Base-by-base conservation (phyloP, 64 coral and sea anemone genomes). In the Cladopsammia gracilis region DNA sequence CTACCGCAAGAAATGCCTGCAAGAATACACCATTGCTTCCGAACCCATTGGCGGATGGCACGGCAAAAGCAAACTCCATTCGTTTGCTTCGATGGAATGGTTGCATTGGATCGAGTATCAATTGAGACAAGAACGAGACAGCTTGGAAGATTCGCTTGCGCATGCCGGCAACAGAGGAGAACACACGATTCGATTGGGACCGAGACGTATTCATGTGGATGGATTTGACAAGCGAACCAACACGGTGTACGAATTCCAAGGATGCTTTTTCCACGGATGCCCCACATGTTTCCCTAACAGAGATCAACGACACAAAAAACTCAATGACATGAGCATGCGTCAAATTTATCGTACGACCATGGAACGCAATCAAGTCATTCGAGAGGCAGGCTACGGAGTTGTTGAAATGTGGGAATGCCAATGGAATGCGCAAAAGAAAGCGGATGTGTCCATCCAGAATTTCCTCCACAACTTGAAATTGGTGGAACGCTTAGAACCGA, bases 181-280 rank as follows among this genome's bases (percentile, higher is more conserved):
- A 4, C 22, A 47, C 1, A 7, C 4, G 0, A 10, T 45, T 43
- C 25, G 11, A 6, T 0, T 20, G 10, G 51, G 20, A 3, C 0
- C 6, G 3, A 4, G 20, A 1, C 7, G 2, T 7, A 56, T 44
- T 18, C 15, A 52, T 0, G 51, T 86, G 13, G 80, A 84, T 19
- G 79, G 90, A 1, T 92, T 1, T n/a, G 18, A 51, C 4, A 0
- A 7, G 4, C 3, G 16, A 0, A 50, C 61, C 3, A 0, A 43
- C 25, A 73, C 68, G 0, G 80, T 85, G 0, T 72, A 61, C 18
- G 24, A 92, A 46, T 93, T 71, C 68, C 60, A 87, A 3, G 72
- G 91, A 0, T 93, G 91, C 3, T 58, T 78, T 0, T 93, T 9
- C 14, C 91, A 87, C 43, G 83, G 57, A 0, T 93, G 91, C 19